Percentiles rank a stretch among this genome's conserved stretches.
Evolutionary conservation across 2,113 vertebrate species (phyloP).

Genomic region (Leiothrix lutea): DNA sequence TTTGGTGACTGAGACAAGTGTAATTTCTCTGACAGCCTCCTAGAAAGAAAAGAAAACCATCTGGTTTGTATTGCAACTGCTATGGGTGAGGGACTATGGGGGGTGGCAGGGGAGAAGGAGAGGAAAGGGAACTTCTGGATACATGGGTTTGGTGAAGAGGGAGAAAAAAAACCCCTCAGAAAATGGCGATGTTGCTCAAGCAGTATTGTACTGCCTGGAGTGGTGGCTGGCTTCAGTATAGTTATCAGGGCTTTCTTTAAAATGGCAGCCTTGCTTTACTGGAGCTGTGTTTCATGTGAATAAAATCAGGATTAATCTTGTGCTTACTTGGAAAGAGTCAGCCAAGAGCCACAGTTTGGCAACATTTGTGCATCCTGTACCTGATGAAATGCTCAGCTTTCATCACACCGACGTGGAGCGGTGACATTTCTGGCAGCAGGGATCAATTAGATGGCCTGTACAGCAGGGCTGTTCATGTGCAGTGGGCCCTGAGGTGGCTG

Average conservation of each 20-base stretch:
- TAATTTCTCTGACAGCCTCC: conserved; percentile 16
- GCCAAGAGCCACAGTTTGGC: background rate
- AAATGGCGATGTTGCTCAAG: fast-evolving
- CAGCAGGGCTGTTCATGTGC: background rate
- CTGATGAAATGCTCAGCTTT: background rate
- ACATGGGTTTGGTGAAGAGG: background rate
- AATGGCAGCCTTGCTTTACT: background rate
- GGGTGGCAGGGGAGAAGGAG: background rate
- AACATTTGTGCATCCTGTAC: background rate
- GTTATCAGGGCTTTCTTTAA: background rate
- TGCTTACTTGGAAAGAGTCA: background rate
- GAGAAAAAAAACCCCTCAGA: background rate
- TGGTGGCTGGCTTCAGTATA: background rate
- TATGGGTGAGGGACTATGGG: background rate
- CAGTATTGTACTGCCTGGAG: background rate
- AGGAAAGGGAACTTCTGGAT: background rate
- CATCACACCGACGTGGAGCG: fast-evolving
- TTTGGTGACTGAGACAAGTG: conserved; percentile 3
- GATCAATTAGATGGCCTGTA: background rate
- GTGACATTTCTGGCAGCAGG: background rate
- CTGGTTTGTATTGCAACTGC: background rate
- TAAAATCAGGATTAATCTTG: background rate
- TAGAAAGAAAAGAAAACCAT: conserved; percentile 38
- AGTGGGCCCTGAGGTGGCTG: background rate
- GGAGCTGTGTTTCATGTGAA: background rate